These are phyloP conservation scores for Pygmarrhopalites habei DNA, from an alignment of 1,140 invertebrate species.

Conservation along the genomic window DNA sequence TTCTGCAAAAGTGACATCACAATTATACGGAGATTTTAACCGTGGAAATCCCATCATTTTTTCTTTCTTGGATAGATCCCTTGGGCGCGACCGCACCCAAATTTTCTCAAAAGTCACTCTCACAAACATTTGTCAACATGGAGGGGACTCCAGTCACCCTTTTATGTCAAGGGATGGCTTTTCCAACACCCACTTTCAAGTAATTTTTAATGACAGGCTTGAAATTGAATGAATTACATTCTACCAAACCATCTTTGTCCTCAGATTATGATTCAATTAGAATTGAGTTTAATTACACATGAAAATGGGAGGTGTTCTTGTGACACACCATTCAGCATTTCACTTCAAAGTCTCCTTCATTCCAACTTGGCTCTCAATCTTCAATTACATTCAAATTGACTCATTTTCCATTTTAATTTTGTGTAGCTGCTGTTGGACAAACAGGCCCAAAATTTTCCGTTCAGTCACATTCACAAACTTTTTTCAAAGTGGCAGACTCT, in stretches of 20 bases:
- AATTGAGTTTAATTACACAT: background rate
- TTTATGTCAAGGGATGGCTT: slow-evolving; percentile 58
- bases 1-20: too few relatives aligned
- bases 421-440: slow-evolving; percentile 61
- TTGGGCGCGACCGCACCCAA: slow-evolving; percentile 22
- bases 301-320: background rate
- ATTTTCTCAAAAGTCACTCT: slow-evolving; percentile 10
- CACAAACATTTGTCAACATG: slow-evolving; percentile 34
- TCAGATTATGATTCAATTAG: background rate
- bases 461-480: slow-evolving; percentile 41
- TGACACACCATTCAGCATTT: background rate
- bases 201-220: slow-evolving; percentile 46
- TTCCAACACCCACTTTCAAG: slow-evolving; percentile 58
- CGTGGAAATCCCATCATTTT: too few relatives aligned
- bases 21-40: too few relatives aligned
- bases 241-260: background rate
- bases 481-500: slow-evolving; percentile 45
- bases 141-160: slow-evolving; percentile 50
- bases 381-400: background rate
- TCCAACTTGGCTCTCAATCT: background rate
- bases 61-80: slow-evolving; percentile 10
- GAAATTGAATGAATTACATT: background rate
- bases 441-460: slow-evolving; percentile 66
- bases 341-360: background rate
- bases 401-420: background rate